These are phyloP conservation scores for Protaetia brevitarsis DNA, from an alignment of 1,140 invertebrate genomes.

Conservation along the genomic window DNA sequence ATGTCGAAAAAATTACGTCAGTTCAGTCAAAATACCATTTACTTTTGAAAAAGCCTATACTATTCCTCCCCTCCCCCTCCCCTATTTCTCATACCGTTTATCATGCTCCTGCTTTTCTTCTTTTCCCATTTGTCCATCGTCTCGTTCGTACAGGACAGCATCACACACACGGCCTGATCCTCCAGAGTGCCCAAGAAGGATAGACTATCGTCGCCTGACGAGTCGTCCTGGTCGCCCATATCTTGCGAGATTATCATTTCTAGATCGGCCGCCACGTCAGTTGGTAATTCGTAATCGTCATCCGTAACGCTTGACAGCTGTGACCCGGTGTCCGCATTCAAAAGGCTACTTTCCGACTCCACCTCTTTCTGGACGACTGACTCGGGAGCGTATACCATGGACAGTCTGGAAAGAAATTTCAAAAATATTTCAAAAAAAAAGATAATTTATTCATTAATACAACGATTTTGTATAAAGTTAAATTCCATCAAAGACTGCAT, in stretches of 20 bases:
- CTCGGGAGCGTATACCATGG: not conserved
- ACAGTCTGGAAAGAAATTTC: too few relatives aligned
- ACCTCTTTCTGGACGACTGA: too few relatives aligned
- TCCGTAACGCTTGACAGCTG: not conserved
- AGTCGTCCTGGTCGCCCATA: not conserved
- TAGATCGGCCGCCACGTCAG: not conserved
- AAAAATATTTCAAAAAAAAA: too few relatives aligned
- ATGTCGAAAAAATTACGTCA: not conserved
- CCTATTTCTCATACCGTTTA: not conserved
- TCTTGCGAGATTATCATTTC: not conserved
- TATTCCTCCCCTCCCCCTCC: too few relatives aligned
- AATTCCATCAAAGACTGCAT: too few relatives aligned
- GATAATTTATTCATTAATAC: too few relatives aligned
- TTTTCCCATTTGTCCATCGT: not conserved
- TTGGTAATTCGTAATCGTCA: not conserved
- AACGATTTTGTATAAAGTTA: too few relatives aligned
- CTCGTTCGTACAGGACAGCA: not conserved
- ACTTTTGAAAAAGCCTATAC: too few relatives aligned
- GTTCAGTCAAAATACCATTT: too few relatives aligned
- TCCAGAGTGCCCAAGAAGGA: not conserved
- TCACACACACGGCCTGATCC: not conserved
- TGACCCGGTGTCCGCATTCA: not conserved
- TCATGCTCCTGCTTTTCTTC: not conserved
- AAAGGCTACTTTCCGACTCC: too few relatives aligned
- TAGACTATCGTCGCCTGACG: not conserved